A percentile compares a stretch with the other conserved stretches of the same genome.
Evolutionary conservation across 2,113 vertebrate genomes (phyloP).

Genomic region (Oxyura jamaicensis): DNA sequence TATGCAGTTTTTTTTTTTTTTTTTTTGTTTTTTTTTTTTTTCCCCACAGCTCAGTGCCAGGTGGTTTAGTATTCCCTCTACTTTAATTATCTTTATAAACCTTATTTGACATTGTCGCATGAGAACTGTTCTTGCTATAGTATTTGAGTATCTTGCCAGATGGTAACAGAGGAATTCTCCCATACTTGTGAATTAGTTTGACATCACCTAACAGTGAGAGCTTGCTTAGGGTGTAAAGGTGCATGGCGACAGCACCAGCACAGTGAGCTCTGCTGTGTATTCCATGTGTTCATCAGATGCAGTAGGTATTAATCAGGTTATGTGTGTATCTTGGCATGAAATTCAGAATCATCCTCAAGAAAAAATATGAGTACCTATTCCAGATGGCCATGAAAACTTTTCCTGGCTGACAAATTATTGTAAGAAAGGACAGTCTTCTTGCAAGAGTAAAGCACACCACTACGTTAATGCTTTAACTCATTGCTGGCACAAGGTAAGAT

Average conservation of each 20-base stretch:
- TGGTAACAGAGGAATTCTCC: background rate
- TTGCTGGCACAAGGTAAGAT: background rate
- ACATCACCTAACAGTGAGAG: background rate
- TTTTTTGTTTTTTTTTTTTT: background rate
- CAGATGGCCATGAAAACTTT: background rate
- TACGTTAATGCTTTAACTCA: background rate
- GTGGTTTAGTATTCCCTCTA: background rate
- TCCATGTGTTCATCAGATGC: background rate
- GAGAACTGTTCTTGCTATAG: background rate
- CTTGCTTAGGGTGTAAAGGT: background rate
- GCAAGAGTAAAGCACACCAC: background rate
- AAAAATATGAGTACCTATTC: background rate
- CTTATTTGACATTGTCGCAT: background rate
- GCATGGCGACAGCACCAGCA: background rate
- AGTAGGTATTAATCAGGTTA: background rate
- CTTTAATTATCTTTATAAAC: background rate
- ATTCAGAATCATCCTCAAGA: background rate
- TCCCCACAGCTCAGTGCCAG: background rate
- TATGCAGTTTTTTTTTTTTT: background rate
- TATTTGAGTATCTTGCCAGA: background rate
- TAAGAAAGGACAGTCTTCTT: background rate
- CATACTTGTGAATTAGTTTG: background rate
- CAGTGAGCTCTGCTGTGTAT: background rate
- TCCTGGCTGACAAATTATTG: background rate
- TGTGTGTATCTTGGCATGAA: background rate